phyloP scores from a whole-genome alignment of 1,140 invertebrate species.

The Thaumetopoea pityocampa region DNA sequence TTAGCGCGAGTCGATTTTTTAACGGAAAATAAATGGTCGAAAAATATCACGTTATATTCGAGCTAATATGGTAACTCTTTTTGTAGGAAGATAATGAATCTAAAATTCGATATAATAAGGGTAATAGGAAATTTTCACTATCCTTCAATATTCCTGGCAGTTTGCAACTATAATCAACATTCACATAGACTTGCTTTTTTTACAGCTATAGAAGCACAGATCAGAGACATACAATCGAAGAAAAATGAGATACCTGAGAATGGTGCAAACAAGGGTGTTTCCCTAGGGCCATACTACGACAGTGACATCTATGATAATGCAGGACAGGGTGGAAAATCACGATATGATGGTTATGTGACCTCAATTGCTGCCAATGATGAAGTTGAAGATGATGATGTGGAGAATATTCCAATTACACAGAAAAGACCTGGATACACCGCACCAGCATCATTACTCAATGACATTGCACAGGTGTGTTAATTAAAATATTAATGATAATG shows the following conservation, averaged over 20 bases:
- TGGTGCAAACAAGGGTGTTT: slow-evolving; percentile 83
- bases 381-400: slow-evolving; percentile 94
- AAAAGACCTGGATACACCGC: slow-evolving; percentile 89
- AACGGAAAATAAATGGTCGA: too few relatives aligned
- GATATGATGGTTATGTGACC: slow-evolving; percentile 96
- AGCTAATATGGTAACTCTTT: too few relatives aligned
- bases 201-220: slow-evolving; percentile 95
- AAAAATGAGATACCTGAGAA: slow-evolving; percentile 85
- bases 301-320: slow-evolving; percentile 93
- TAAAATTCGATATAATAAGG: too few relatives aligned
- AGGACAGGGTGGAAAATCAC: slow-evolving; percentile 79
- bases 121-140: too few relatives aligned
- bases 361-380: slow-evolving; percentile 96
- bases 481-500: slow-evolving; percentile 19
- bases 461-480: slow-evolving; percentile 92
- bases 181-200: not conserved
- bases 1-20: too few relatives aligned
- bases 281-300: slow-evolving; percentile 92
- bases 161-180: too few relatives aligned
- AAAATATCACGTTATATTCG: too few relatives aligned
- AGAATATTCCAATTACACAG: slow-evolving; percentile 84
- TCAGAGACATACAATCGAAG: slow-evolving; percentile 91
- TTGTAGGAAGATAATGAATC: too few relatives aligned
- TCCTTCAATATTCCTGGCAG: too few relatives aligned
- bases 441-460: slow-evolving; percentile 91